These are phyloP conservation scores for Ochotona princeps DNA, from an alignment of 2,113 vertebrate species.

Conservation along the genomic window DNA sequence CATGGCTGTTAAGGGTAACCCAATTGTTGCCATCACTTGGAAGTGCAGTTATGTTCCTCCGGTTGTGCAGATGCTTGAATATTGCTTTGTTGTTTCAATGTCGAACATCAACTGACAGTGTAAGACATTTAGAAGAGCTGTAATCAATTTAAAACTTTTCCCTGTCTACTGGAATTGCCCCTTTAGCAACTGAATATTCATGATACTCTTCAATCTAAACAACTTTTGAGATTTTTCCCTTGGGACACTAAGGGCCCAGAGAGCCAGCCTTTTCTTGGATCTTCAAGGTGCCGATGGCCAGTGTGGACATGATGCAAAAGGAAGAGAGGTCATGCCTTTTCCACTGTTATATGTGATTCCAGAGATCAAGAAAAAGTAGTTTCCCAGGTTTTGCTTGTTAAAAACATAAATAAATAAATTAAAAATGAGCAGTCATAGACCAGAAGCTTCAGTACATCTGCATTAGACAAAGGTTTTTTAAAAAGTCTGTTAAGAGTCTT, in stretches of 20 bases:
- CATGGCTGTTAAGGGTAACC: conserved; percentile 30
- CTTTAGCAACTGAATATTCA: conserved; percentile 60
- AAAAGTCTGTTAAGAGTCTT: not conserved
- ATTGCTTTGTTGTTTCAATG: conserved; percentile 66
- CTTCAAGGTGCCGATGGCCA: conserved; percentile 55
- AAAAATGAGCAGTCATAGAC: conserved; percentile 1
- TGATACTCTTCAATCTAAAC: conserved; percentile 47
- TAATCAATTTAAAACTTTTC: conserved; percentile 52
- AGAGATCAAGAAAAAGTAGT: conserved; percentile 59
- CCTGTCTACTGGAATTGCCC: conserved; percentile 36
- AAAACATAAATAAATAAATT: not conserved
- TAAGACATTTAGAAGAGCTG: conserved; percentile 50
- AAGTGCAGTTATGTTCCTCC: not conserved
- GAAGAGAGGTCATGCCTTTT: not conserved
- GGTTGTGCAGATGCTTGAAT: conserved; percentile 54
- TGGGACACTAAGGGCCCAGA: conserved; percentile 27
- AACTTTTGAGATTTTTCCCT: not conserved
- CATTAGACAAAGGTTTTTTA: conserved; percentile 1
- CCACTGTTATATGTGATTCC: not conserved
- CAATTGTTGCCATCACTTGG: conserved; percentile 40
- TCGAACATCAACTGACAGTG: conserved; percentile 15
- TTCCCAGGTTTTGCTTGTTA: conserved; percentile 42
- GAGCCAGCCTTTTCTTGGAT: conserved; percentile 22
- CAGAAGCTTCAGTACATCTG: not conserved
- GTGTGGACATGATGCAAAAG: conserved; percentile 59